These are phyloP conservation scores for Nothobranchius furzeri DNA, from an alignment of 2,113 vertebrate genomes.

Conservation along the genomic window DNA sequence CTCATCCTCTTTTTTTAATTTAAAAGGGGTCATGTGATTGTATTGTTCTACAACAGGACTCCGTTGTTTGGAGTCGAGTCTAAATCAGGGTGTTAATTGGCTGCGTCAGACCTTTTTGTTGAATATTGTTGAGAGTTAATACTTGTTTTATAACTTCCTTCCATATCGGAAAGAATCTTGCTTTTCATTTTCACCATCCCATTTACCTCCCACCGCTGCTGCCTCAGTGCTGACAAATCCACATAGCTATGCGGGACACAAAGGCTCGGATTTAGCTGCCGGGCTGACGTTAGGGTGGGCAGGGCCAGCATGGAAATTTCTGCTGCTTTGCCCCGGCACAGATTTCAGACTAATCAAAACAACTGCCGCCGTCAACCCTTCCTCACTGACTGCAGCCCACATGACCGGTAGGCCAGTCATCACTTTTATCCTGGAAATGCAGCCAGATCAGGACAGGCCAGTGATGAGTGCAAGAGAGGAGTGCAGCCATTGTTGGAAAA, in stretches of 20 bases:
- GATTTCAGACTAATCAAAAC: conserved; percentile 74
- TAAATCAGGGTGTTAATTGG: too few relatives aligned
- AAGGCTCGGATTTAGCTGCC: conserved; percentile 75
- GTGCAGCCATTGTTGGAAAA: conserved; percentile 59
- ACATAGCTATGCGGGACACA: conserved; percentile 76
- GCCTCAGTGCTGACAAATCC: conserved; percentile 72
- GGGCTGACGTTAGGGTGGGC: conserved; percentile 51
- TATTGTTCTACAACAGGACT: too few relatives aligned
- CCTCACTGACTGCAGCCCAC: conserved; percentile 29
- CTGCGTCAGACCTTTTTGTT: too few relatives aligned
- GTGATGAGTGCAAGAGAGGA: conserved; percentile 4
- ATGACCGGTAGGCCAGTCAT: conserved; percentile 64
- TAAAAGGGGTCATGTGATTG: too few relatives aligned
- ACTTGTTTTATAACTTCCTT: conserved; percentile 7
- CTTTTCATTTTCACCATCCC: conserved; percentile 51
- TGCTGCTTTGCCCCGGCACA: conserved; percentile 65
- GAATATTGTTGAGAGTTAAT: background rate
- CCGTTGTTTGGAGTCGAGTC: too few relatives aligned
- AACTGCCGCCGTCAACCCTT: conserved; percentile 39
- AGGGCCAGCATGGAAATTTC: conserved; percentile 60
- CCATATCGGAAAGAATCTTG: conserved; percentile 46
- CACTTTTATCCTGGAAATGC: conserved; percentile 67
- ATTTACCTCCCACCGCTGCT: conserved; percentile 25
- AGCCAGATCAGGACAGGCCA: conserved; percentile 45
- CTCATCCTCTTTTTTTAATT: too few relatives aligned